Evolutionary conservation across 2,888 invertebrate species (phyloP).

Genomic region (Troides oblongomaculatus): DNA sequence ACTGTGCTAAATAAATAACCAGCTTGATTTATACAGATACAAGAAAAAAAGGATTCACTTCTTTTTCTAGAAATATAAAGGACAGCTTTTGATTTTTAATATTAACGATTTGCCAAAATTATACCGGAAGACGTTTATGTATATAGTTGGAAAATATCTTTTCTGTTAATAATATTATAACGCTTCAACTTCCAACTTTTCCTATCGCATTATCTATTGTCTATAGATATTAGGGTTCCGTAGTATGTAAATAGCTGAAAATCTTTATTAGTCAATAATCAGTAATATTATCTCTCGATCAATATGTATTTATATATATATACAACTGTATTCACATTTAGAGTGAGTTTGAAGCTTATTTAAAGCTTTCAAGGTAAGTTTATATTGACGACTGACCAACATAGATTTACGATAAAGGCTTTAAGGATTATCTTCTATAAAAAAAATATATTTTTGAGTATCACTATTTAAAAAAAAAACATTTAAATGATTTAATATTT

Average conservation of each 20-base stretch:
- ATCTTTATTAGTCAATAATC: neutral
- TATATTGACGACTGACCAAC: too few relatives aligned
- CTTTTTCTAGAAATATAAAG: neutral
- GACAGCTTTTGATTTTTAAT: neutral
- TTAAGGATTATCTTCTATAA: too few relatives aligned
- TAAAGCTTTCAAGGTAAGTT: too few relatives aligned
- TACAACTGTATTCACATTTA: too few relatives aligned
- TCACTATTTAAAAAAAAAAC: neutral
- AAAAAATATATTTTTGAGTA: neutral
- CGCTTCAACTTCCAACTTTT: constrained; percentile 10
- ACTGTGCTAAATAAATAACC: constrained; percentile 8
- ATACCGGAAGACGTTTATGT: neutral
- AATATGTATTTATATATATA: too few relatives aligned
- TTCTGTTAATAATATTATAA: neutral
- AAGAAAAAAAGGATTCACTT: neutral
- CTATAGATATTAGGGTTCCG: constrained; percentile 9
- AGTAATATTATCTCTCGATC: too few relatives aligned
- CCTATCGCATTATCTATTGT: constrained; percentile 9
- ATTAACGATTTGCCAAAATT: neutral
- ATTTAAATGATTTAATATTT: neutral
- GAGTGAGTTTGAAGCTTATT: too few relatives aligned
- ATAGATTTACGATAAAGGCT: too few relatives aligned
- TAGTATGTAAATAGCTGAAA: neutral
- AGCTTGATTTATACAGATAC: neutral
- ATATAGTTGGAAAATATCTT: neutral